Base-by-base conservation (phyloP, 2,113 vertebrate species). In the Neopipo cinnamomea region DNA sequence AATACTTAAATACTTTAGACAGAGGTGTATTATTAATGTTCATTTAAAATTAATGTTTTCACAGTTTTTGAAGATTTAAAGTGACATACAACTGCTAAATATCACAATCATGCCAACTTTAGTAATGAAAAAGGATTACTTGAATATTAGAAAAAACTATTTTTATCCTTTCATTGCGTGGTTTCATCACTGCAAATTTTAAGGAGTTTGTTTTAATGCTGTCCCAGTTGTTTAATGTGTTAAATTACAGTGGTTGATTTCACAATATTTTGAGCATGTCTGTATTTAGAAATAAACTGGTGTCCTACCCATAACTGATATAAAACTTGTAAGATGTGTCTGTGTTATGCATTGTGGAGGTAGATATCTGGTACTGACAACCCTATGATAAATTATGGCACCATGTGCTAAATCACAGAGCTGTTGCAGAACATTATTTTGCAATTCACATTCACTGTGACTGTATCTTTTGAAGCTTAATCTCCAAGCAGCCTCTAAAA, bases 11-110 rank as follows among this genome's bases (percentile, higher is more conserved):
- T 93, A 92, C 42, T 93, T 96, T 55, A 96, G 79, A 58, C 72
- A 74, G 79, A 90, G 33, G 72, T 95, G n/a, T 94, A 93, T 97
- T 95, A 93, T 93, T 97, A 91, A 94, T 93, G 91, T 84, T 93
- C 72, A 93, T 96, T 81, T 87, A 97, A 95, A 92, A 94, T 95
- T 94, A 81, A 97, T 91, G 56, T 67, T 91, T 83, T 85, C n/a
- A 59, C 47, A 41, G 25, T 63, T 93, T 94, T 93, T 87, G 39
- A 89, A 97, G 86, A 95, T 94, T 81, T 87, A 94, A 95, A 94
- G 91, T 87, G 86, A 56, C 86, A 67, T 35, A 65, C 55, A 89
- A 61, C 68, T 76, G 74, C 92, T 95, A 91, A 89, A 55, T 81
- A 89, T 56, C 79, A 77, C 68, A 93, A 52, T 55, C 24, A n/a